These are phyloP conservation scores for Leptopilina boulardi DNA, from an alignment of 1,140 invertebrate genomes.

Conservation along the genomic window DNA sequence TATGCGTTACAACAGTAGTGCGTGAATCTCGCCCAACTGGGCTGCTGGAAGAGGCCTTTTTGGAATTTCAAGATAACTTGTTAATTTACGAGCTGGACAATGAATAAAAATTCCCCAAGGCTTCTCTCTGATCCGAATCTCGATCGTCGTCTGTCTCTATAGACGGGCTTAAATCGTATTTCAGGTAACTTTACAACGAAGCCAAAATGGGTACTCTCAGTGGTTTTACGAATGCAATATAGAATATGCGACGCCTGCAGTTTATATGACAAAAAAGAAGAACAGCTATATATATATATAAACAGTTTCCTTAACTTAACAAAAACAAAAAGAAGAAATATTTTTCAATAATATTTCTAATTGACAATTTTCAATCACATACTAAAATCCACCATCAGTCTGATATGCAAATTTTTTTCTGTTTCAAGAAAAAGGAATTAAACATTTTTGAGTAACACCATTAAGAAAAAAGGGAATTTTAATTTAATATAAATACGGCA, in stretches of 20 bases:
- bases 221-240: slow-evolving; percentile 28
- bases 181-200: slow-evolving; percentile 27
- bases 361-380: not conserved
- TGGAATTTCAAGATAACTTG: slow-evolving; percentile 58
- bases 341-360: slow-evolving; percentile 10
- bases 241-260: slow-evolving; percentile 16
- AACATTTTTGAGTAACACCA: too few relatives aligned
- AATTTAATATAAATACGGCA: too few relatives aligned
- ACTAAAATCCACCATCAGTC: not conserved
- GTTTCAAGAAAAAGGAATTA: too few relatives aligned
- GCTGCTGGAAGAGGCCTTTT: slow-evolving; percentile 24
- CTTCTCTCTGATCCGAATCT: slow-evolving; percentile 50
- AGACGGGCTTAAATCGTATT: slow-evolving; percentile 34
- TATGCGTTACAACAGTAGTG: not conserved
- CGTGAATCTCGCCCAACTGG: slow-evolving; percentile 21
- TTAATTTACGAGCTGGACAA: slow-evolving; percentile 65
- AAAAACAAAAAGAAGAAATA: too few relatives aligned
- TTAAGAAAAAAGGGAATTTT: too few relatives aligned
- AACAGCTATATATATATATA: too few relatives aligned
- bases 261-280: not conserved
- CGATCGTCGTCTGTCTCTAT: slow-evolving; percentile 37
- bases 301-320: not conserved
- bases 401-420: too few relatives aligned
- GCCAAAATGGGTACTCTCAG: slow-evolving; percentile 10
- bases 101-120: slow-evolving; percentile 63